Evolutionary conservation across 2,797 vertebrate genomes (phyloP).

Genomic region (Lepus townsendii): DNA sequence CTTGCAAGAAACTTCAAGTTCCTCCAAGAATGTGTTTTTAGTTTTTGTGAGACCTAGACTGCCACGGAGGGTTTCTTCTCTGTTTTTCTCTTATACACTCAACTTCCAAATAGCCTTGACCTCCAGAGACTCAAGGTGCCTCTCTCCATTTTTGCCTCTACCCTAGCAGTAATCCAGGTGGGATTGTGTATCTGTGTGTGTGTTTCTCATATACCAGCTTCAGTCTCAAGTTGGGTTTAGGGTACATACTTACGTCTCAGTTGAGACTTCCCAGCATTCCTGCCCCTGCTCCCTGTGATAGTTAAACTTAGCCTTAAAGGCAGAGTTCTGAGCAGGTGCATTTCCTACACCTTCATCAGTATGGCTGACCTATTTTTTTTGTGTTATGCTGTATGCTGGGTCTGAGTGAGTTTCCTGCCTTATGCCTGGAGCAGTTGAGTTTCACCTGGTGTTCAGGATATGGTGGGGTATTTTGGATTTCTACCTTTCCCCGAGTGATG

Average conservation of each 20-base stretch:
- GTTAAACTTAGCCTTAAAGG: neutral
- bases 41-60: neutral
- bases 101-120: neutral
- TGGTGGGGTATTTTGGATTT: neutral
- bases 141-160: neutral
- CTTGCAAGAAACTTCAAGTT: neutral
- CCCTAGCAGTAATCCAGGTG: neutral
- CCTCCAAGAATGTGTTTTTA: neutral
- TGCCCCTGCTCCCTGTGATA: neutral
- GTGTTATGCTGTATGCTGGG: neutral
- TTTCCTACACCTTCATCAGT: neutral
- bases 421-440: neutral
- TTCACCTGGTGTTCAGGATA: neutral
- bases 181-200: neutral
- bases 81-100: neutral
- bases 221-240: neutral
- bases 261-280: neutral
- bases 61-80: slow-evolving; percentile 10
- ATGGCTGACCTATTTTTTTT: neutral
- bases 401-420: neutral
- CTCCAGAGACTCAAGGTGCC: neutral
- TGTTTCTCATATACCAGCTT: neutral
- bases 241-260: neutral
- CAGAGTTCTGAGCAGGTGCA: neutral
- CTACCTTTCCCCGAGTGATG: neutral